A percentile compares a stretch with the other conserved stretches of the same genome.
These are phyloP conservation scores for Sarcophaga rosellei DNA, from an alignment of 2,888 invertebrate species.

Conservation along the genomic window DNA sequence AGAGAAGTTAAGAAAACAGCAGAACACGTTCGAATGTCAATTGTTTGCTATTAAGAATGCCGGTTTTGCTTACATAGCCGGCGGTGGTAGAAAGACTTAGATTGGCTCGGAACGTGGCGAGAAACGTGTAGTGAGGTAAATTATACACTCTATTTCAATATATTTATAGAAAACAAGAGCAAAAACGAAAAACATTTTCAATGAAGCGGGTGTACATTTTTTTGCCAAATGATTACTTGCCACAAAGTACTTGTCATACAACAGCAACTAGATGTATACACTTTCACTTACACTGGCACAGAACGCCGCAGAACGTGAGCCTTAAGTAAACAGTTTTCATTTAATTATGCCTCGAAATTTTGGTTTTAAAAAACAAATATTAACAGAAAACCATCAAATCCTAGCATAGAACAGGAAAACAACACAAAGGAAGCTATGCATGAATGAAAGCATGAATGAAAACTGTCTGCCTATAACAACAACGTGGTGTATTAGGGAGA, in stretches of 20 bases:
- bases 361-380: conserved; percentile 77
- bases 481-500: neutral
- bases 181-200: conserved; percentile 38
- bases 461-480: neutral
- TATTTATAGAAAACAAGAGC: conserved; percentile 7
- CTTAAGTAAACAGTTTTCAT: conserved; percentile 80
- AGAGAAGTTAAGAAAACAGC: conserved; percentile 34
- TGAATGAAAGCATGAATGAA: conserved; percentile 38
- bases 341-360: conserved; percentile 79
- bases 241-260: conserved; percentile 13
- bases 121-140: neutral
- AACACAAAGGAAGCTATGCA: conserved; percentile 16
- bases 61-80: neutral
- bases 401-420: conserved; percentile 15
- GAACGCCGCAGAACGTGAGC: conserved; percentile 72
- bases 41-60: conserved; percentile 48
- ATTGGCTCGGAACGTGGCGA: neutral
- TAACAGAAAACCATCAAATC: conserved; percentile 27
- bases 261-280: conserved; percentile 14
- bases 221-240: neutral
- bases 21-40: conserved; percentile 37
- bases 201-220: conserved; percentile 44
- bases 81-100: conserved; percentile 32
- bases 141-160: neutral
- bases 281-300: conserved; percentile 6